phyloP scores from a whole-genome alignment of 2,888 invertebrate genomes.

The Diachrysia chrysitis region DNA sequence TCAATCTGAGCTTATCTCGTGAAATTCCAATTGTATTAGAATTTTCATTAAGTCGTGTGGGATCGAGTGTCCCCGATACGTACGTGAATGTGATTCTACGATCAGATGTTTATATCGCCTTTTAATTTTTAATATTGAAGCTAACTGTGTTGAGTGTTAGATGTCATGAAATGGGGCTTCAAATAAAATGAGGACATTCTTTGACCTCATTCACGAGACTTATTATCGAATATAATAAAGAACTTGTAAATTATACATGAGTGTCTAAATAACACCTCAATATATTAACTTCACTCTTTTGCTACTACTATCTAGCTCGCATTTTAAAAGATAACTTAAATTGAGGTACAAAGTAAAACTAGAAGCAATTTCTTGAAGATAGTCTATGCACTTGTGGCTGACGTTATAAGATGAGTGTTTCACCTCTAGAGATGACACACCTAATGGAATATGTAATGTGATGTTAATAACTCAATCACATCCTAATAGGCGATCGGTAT shows the following conservation, averaged over 20 bases:
- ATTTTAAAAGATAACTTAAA: neutral
- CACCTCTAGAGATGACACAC: neutral
- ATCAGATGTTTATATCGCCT: neutral
- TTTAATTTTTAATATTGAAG: slow-evolving; percentile 13
- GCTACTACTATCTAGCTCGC: neutral
- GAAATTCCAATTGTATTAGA: slow-evolving; percentile 37
- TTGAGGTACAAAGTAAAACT: neutral
- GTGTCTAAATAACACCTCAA: too few relatives aligned
- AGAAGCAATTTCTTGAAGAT: neutral
- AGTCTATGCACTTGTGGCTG: neutral
- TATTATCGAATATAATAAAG: neutral
- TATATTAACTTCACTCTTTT: neutral
- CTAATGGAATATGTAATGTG: neutral
- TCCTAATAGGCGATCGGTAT: neutral
- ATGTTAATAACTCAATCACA: slow-evolving; percentile 4
- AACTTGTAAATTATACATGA: neutral
- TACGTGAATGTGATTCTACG: slow-evolving; percentile 7
- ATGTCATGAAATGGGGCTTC: neutral
- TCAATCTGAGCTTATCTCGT: slow-evolving; percentile 42
- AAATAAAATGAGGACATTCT: neutral
- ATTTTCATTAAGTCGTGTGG: slow-evolving; percentile 26
- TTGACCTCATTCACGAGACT: neutral
- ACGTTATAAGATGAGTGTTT: neutral
- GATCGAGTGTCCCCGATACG: slow-evolving; percentile 20
- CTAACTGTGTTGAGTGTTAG: neutral